A percentile compares a stretch with the other conserved stretches of the same genome.
Conservation (phyloP, 2,888 invertebrate genomes). For the Hoplodrina blanda region DNA sequence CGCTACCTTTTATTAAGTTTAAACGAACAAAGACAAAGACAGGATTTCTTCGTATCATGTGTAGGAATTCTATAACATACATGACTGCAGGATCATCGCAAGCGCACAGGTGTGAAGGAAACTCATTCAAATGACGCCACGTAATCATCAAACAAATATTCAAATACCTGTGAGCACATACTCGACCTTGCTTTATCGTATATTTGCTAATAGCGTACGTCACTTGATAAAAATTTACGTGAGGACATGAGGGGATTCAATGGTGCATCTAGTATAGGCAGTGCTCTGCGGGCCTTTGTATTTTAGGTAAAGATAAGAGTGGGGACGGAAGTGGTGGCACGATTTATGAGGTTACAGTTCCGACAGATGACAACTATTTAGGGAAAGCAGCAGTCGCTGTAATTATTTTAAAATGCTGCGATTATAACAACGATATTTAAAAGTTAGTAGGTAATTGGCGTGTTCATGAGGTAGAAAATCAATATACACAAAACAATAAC, state of each 20-base stretch:
- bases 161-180: conserved; percentile 32
- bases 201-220: conserved; percentile 71
- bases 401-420: neutral
- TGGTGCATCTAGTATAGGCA: conserved; percentile 1
- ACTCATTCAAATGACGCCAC: neutral
- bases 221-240: conserved; percentile 52
- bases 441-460: neutral
- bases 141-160: conserved; percentile 30
- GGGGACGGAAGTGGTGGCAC: conserved; percentile 27
- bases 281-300: conserved; percentile 14
- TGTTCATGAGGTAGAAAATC: neutral
- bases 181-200: conserved; percentile 71
- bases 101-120: conserved; percentile 14
- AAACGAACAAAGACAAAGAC: neutral
- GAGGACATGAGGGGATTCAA: conserved; percentile 13
- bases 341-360: conserved; percentile 34
- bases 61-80: neutral
- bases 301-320: conserved; percentile 31
- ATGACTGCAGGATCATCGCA: neutral
- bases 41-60: neutral
- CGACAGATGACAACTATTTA: conserved; percentile 13
- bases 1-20: too few relatives aligned
- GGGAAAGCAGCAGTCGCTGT: neutral
- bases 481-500: neutral
- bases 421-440: neutral